phyloP scores from a whole-genome alignment of 2,888 invertebrate species.

The Villa cingulata region DNA sequence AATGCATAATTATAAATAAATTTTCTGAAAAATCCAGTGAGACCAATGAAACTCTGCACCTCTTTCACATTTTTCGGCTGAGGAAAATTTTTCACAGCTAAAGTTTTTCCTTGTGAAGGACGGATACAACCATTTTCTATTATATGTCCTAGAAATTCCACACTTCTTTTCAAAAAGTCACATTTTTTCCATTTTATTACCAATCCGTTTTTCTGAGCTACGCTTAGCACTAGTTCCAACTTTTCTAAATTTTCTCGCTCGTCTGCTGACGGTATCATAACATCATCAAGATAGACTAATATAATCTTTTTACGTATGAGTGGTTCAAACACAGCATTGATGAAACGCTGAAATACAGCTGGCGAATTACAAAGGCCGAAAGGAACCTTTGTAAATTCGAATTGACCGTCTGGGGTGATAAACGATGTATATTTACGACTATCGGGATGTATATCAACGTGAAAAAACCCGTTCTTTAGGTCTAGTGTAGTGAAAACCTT shows the following conservation, averaged over 20 bases:
- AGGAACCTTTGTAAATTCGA: slow-evolving; percentile 13
- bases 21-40: slow-evolving; percentile 5
- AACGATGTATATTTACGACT: no score
- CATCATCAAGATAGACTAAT: slow-evolving; percentile 18
- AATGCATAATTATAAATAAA: not conserved
- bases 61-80: not conserved
- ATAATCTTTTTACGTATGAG: slow-evolving; percentile 5
- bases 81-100: slow-evolving; percentile 6
- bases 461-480: no score
- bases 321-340: slow-evolving; percentile 13
- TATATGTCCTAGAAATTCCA: slow-evolving; percentile 8
- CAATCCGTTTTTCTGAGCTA: slow-evolving; percentile 7
- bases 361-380: slow-evolving; percentile 15
- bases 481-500: slow-evolving; percentile 18
- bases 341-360: slow-evolving; percentile 15
- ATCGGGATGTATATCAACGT: no score
- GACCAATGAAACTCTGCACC: slow-evolving; percentile 13
- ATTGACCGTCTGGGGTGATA: no score
- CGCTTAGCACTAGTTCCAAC: slow-evolving; percentile 4
- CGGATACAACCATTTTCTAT: not conserved
- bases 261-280: slow-evolving; percentile 12
- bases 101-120: slow-evolving; percentile 5
- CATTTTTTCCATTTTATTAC: slow-evolving; percentile 16
- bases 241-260: slow-evolving; percentile 2
- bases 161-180: slow-evolving; percentile 12